phyloP scores from a whole-genome alignment of 2,888 invertebrate species.

The Apoda limacodes region DNA sequence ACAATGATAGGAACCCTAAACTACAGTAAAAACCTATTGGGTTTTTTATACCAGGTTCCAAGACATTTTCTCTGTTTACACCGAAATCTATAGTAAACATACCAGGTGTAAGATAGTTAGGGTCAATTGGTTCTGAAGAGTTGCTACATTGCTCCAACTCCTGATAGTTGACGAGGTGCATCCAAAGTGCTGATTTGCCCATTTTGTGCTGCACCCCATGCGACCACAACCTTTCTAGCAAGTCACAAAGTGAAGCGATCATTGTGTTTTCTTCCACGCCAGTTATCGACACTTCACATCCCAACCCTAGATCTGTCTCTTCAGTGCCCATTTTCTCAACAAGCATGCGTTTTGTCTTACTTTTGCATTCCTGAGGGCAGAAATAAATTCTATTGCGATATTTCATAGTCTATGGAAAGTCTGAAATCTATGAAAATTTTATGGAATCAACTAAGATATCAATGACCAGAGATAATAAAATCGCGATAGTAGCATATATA shows the following conservation, averaged over 20 bases:
- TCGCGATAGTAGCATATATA: no score
- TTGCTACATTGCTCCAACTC: slow-evolving; percentile 79
- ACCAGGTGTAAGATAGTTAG: slow-evolving; percentile 68
- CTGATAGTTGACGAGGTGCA: slow-evolving; percentile 91
- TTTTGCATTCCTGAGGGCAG: slow-evolving; percentile 91
- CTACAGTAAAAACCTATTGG: no score
- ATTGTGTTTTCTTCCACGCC: slow-evolving; percentile 97
- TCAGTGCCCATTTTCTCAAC: slow-evolving; percentile 99
- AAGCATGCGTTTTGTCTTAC: slow-evolving; percentile 97
- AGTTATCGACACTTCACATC: slow-evolving; percentile 77
- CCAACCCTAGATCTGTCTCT: slow-evolving; percentile 93
- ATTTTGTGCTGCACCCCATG: slow-evolving; percentile 96
- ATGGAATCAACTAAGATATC: no score
- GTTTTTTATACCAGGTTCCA: no score
- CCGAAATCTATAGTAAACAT: slow-evolving; percentile 19
- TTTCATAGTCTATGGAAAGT: no score
- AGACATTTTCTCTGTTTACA: slow-evolving; percentile 1
- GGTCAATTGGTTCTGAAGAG: slow-evolving; percentile 62
- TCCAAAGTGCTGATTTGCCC: slow-evolving; percentile 98
- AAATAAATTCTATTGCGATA: no score
- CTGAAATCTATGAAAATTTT: no score
- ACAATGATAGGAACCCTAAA: neutral
- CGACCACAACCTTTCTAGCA: slow-evolving; percentile 97
- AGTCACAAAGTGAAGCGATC: slow-evolving; percentile 97
- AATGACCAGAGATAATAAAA: no score